phyloP scores from a whole-genome alignment of 1,140 invertebrate genomes.

The Pentalonia nigronervosa region DNA sequence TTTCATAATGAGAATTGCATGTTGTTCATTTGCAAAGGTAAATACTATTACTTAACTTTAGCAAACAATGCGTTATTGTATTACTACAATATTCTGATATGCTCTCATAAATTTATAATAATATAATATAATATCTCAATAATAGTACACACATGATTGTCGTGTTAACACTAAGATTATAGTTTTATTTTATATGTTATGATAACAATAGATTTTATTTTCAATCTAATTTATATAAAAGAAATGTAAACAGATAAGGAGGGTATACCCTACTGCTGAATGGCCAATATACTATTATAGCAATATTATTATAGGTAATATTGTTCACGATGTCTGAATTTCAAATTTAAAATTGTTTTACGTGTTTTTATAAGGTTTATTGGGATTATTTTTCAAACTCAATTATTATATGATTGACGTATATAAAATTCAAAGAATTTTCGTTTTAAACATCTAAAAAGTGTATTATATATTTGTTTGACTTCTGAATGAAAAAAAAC shows the following conservation, averaged over 20 bases:
- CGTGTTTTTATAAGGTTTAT: background rate
- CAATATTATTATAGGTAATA: background rate
- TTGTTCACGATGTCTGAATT: background rate
- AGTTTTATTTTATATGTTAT: background rate
- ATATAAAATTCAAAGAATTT: background rate
- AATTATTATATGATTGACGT: background rate
- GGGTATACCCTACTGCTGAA: background rate
- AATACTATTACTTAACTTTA: background rate
- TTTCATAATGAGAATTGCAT: background rate
- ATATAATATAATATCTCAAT: background rate
- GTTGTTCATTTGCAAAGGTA: background rate
- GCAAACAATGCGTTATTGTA: background rate
- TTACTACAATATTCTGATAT: background rate
- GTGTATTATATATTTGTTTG: background rate
- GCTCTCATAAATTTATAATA: background rate
- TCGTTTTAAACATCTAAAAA: background rate
- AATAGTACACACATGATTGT: background rate
- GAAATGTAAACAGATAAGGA: background rate
- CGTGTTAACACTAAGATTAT: background rate
- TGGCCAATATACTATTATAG: background rate
- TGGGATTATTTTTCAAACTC: background rate
- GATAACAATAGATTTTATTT: background rate
- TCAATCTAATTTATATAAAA: background rate
- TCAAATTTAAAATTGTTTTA: background rate
- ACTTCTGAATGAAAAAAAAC: background rate